Evolutionary conservation across 2,797 vertebrate genomes (phyloP).

Genomic region (Orientallactaga sibirica): DNA sequence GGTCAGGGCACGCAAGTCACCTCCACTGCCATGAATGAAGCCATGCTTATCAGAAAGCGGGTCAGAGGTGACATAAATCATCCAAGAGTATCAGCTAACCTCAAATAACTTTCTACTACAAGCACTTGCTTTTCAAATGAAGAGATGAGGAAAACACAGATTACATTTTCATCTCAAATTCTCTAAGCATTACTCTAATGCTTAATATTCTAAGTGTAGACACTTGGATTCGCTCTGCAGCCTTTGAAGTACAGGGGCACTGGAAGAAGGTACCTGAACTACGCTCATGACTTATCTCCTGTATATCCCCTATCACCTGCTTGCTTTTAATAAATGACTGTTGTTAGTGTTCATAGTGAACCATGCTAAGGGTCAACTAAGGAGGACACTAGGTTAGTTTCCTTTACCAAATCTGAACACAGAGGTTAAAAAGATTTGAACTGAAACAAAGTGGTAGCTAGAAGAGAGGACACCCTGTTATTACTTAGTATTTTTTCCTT

Average conservation of each 20-base stretch:
- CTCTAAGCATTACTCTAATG: no score
- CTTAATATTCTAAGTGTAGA: neutral
- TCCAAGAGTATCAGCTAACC: slow-evolving; percentile 77
- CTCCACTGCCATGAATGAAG: slow-evolving; percentile 85
- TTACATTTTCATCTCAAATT: neutral
- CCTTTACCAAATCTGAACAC: no score
- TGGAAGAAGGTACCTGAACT: neutral
- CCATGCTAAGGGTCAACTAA: neutral
- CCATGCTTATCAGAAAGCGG: slow-evolving; percentile 90
- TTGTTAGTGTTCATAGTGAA: neutral
- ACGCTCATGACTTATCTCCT: neutral
- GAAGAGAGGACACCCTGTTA: no score
- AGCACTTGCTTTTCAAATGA: slow-evolving; percentile 87
- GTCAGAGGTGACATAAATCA: slow-evolving; percentile 85
- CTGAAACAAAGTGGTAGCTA: no score
- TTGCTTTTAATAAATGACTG: neutral
- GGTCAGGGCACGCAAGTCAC: slow-evolving; percentile 81
- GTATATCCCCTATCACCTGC: neutral
- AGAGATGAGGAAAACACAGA: neutral
- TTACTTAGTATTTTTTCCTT: neutral
- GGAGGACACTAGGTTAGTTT: neutral
- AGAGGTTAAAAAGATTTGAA: no score
- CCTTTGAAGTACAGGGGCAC: neutral
- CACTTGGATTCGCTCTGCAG: neutral
- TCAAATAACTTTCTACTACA: slow-evolving; percentile 88